These are phyloP conservation scores for Saturnia pavonia DNA, from an alignment of 2,888 invertebrate species.

Conservation along the genomic window DNA sequence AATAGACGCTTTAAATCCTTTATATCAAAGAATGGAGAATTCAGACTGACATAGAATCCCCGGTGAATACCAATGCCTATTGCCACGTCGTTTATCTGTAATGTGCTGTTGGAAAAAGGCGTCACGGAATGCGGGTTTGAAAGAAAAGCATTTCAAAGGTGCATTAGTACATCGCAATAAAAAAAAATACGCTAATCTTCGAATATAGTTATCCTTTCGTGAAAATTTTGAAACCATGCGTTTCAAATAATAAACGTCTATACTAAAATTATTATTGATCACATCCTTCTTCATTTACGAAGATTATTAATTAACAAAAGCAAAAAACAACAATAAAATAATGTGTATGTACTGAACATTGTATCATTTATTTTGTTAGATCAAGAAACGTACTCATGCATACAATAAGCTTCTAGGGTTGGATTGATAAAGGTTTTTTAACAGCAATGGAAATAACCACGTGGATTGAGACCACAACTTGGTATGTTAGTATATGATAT, in stretches of 20 bases:
- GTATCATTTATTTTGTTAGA: too few relatives aligned
- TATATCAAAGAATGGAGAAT: constrained; percentile 69
- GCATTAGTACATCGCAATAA: constrained; percentile 57
- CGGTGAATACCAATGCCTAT: constrained; percentile 78
- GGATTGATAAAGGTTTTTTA: too few relatives aligned
- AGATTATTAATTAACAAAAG: too few relatives aligned
- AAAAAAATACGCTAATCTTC: constrained; percentile 31
- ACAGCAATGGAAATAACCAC: too few relatives aligned
- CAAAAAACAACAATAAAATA: too few relatives aligned
- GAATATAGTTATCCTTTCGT: background rate
- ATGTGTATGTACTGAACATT: too few relatives aligned
- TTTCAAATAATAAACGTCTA: background rate
- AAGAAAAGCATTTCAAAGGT: constrained; percentile 57
- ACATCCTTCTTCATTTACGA: constrained; percentile 28
- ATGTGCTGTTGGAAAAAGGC: constrained; percentile 56
- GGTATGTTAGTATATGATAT: too few relatives aligned
- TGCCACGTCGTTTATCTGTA: constrained; percentile 77
- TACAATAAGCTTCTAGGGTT: too few relatives aligned
- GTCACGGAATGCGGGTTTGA: constrained; percentile 39
- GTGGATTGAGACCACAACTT: too few relatives aligned
- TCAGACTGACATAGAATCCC: constrained; percentile 75
- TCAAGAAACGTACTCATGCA: too few relatives aligned
- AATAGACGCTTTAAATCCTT: constrained; percentile 68
- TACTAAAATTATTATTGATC: background rate
- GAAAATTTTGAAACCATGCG: background rate